Evolutionary conservation across 2,113 vertebrate species (phyloP), one percentile per base, ranked within the genome.

Genomic region (Pedionomus torquatus): DNA sequence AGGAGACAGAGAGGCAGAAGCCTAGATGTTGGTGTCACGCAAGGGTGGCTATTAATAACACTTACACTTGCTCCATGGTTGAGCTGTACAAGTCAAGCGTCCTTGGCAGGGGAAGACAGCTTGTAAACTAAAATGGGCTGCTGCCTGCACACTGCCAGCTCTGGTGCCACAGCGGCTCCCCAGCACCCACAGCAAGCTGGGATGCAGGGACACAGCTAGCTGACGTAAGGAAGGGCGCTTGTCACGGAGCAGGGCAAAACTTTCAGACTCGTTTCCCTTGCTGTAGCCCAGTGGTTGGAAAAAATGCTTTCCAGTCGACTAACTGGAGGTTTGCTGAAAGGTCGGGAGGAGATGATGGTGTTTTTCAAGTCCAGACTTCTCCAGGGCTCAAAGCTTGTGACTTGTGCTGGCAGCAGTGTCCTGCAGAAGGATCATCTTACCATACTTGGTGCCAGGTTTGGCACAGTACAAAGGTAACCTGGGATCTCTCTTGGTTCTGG

Each of bases 301-400:
- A 94, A 94, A 93, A 91, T 82, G 89, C 57, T 93, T 96, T 93
- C 93, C 93, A 94, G 48, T 80, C 23, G 7, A 83, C 82, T 86
- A 70, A 76, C 3, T 48, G 78, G 70, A 95, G 63, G 21, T 82
- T 94, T 92, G 57, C 37, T 91, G 58, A 96, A 93, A 89, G 77
- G 87, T 91, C 48, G 13, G 54, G 81, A 93, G 78, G 52, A 94
- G 12, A 57, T 85, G 85, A 71, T 82, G 52, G 46, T 70, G 18
- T 75, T 94, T 91, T 78, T 71, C 46, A 68, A 78, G 57, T 88
- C 70, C 68, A 68, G 46, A 35, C 78, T 90, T 85, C 65, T 75
- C 58, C 74, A 49, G 54, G 54, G 60, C 51, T 89, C 11, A 37
- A 51, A 60, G 26, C 20, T 84, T 71, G 30, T 89, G 49, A 11